Evolutionary conservation across 2,888 invertebrate species (phyloP).

Genomic region (Auanema freiburgensis): DNA sequence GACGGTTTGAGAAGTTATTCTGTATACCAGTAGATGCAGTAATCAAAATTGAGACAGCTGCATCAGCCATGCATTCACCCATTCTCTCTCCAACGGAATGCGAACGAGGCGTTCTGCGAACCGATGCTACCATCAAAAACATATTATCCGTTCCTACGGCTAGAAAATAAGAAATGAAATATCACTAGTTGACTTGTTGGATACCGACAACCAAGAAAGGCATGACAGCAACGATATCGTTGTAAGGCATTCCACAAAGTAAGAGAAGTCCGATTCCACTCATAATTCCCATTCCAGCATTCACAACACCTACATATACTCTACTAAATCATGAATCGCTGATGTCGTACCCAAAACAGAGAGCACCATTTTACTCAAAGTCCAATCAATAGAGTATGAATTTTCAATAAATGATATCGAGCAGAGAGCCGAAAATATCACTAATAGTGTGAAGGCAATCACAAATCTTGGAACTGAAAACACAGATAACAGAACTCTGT

Average conservation of each 20-base stretch:
- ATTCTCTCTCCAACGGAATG: slow-evolving; percentile 68
- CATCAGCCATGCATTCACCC: slow-evolving; percentile 82
- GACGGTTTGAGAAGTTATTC: slow-evolving; percentile 73
- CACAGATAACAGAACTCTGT: no score
- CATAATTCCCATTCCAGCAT: slow-evolving; percentile 86
- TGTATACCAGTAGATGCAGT: slow-evolving; percentile 68
- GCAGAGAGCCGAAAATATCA: slow-evolving; percentile 60
- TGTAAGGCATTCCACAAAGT: slow-evolving; percentile 86
- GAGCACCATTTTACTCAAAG: slow-evolving; percentile 81
- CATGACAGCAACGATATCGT: slow-evolving; percentile 89
- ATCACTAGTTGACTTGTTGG: not conserved
- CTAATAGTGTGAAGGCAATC: slow-evolving; percentile 56
- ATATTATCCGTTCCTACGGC: slow-evolving; percentile 95
- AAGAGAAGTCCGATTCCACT: slow-evolving; percentile 87
- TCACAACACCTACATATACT: slow-evolving; percentile 73
- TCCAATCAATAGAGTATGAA: slow-evolving; percentile 74
- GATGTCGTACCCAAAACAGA: slow-evolving; percentile 74
- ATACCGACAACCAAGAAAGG: slow-evolving; percentile 91
- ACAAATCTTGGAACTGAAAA: slow-evolving; percentile 55
- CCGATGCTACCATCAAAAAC: slow-evolving; percentile 91
- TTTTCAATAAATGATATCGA: slow-evolving; percentile 76
- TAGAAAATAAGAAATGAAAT: slow-evolving; percentile 65
- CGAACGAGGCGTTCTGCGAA: slow-evolving; percentile 78
- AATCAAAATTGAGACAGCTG: slow-evolving; percentile 90
- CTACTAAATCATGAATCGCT: not conserved